Conservation (phyloP, 2,888 invertebrate species). For the Malachius bipustulatus region DNA sequence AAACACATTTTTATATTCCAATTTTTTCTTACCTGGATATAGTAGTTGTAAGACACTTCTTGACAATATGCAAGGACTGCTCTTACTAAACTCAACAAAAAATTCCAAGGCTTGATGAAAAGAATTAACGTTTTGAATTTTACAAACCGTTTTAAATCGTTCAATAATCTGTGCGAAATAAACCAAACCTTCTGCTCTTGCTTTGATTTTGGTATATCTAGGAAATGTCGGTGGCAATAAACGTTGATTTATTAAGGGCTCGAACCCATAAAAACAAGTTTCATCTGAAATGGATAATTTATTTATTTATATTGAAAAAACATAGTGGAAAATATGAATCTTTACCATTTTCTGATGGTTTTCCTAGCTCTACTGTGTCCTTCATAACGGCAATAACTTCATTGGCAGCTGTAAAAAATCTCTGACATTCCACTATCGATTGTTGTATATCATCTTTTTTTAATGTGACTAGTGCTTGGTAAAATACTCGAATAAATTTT, state of each 20-base stretch:
- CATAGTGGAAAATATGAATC: conserved; percentile 13
- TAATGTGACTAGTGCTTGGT: conserved; percentile 63
- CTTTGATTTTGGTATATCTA: conserved; percentile 84
- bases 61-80: conserved; percentile 80
- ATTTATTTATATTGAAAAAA: too few relatives aligned
- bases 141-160: conserved; percentile 68
- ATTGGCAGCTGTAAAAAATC: conserved; percentile 64
- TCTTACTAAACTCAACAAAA: conserved; percentile 83
- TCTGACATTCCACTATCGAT: conserved; percentile 61
- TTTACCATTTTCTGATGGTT: conserved; percentile 37
- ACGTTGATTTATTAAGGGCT: conserved; percentile 90
- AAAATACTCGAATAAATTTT: conserved; percentile 76
- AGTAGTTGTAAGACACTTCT: conserved; percentile 79
- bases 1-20: too few relatives aligned
- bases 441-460: conserved; percentile 46
- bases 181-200: conserved; percentile 61
- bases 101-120: conserved; percentile 82
- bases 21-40: conserved; percentile 55
- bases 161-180: conserved; percentile 76
- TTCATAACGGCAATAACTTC: conserved; percentile 74
- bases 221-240: conserved; percentile 97
- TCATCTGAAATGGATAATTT: conserved; percentile 41
- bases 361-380: conserved; percentile 61
- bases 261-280: conserved; percentile 83
- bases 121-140: conserved; percentile 63